Conservation (phyloP, 2,888 invertebrate genomes). For the Cyclophora albipunctata region DNA sequence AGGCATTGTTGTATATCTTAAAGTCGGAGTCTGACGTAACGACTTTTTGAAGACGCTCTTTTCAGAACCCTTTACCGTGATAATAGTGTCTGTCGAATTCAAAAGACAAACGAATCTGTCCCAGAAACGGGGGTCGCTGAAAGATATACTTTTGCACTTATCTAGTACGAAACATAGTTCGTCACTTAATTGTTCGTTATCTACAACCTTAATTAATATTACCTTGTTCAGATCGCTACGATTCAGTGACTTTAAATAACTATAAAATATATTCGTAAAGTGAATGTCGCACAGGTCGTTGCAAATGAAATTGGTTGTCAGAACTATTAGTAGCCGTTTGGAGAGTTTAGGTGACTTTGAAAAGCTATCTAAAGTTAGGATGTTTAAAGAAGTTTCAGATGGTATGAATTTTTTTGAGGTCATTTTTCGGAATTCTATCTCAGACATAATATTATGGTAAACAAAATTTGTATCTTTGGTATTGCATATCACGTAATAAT, state of each 20-base stretch:
- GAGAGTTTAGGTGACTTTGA: constrained; percentile 66
- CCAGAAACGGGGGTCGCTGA: constrained; percentile 90
- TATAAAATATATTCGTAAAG: constrained; percentile 69
- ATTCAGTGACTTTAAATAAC: constrained; percentile 64
- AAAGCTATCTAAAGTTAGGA: constrained; percentile 69
- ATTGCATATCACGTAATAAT: constrained; percentile 91
- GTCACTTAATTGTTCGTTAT: constrained; percentile 65
- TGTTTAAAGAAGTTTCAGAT: constrained; percentile 79
- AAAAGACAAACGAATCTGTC: constrained; percentile 87
- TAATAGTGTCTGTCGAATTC: constrained; percentile 78
- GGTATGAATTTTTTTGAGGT: constrained; percentile 82
- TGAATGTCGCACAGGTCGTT: constrained; percentile 66
- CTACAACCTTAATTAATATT: constrained; percentile 63
- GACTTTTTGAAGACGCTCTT: constrained; percentile 71
- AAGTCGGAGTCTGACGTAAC: constrained; percentile 61
- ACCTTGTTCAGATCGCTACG: constrained; percentile 66
- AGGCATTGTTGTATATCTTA: constrained; percentile 76
- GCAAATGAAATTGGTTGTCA: constrained; percentile 74
- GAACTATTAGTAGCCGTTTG: constrained; percentile 74
- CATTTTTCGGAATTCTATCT: constrained; percentile 82
- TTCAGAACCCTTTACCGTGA: constrained; percentile 62
- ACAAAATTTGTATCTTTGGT: constrained; percentile 84
- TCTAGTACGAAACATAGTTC: constrained; percentile 64
- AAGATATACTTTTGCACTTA: constrained; percentile 80
- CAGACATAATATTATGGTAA: constrained; percentile 80